Base-by-base conservation (phyloP, 2,797 vertebrate genomes). In the Luscinia luscinia region DNA sequence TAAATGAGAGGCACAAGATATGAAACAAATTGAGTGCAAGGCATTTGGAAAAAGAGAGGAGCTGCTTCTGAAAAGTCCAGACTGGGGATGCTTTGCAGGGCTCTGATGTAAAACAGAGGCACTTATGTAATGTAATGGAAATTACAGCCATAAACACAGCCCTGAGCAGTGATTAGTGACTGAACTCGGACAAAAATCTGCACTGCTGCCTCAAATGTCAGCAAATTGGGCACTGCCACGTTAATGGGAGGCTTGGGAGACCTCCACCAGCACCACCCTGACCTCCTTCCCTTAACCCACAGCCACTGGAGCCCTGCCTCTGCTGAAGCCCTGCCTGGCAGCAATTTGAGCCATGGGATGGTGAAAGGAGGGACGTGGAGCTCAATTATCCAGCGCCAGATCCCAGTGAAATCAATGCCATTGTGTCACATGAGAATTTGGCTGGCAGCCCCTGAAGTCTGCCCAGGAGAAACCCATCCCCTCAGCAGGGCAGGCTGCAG, bases 331-430 rank as follows among this genome's bases (percentile, higher is more conserved):
- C 63, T n/a, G 80, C 59, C 77, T 88, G 91, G 79, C 87, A 90
- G 93, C 78, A 94, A 96, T 77, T 36, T 68, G 95, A 97, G 87
- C 77, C 0, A 0, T 30, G 85, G 70, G 72, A 48, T 61, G 90
- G 86, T 84, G 49, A 84, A 67, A 87, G 93, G 82, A 89, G 78
- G 57, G 85, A 70, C 4, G n/a, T 61, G 77, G 83, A 84, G 70
- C 80, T 95, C 80, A 95, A 77, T 94, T 94, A 93, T 80, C 83
- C 90, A 67, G 79, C 66, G 52, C 12, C 79, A 87, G 90, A 85
- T 93, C 93, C 72, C 72, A 54, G 69, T 67, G 89, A 91, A 96
- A 94, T 94, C 95, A 89, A 95, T 96, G 88, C 91, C 87, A 34
- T 84, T 74, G 61, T 96, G 90, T 95, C 94, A 97, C 83, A 87